These are phyloP conservation scores for Morinoia aosen DNA, from an alignment of 2,888 invertebrate genomes.

Conservation along the genomic window DNA sequence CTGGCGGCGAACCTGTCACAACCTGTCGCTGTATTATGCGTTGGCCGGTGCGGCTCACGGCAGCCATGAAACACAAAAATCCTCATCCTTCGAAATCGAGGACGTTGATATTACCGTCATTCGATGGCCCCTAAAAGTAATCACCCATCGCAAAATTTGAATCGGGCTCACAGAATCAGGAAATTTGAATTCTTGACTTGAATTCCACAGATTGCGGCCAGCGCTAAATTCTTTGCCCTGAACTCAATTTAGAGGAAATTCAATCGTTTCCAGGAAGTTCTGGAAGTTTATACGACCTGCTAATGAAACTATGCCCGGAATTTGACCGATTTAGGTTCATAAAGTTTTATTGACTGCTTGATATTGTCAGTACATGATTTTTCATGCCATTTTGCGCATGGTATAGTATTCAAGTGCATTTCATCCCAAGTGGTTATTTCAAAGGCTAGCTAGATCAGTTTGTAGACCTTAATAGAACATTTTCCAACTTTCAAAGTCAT, in stretches of 20 bases:
- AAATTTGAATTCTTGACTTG: neutral
- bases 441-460: neutral
- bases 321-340: neutral
- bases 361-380: neutral
- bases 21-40: neutral
- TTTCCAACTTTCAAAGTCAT: neutral
- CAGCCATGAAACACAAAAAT: neutral
- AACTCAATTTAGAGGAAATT: neutral
- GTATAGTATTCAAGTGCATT: neutral
- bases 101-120: neutral
- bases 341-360: neutral
- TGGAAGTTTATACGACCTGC: neutral
- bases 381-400: neutral
- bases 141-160: neutral
- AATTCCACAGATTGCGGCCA: neutral
- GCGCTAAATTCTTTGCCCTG: neutral
- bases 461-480: neutral
- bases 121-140: neutral
- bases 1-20: neutral
- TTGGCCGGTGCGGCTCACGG: neutral
- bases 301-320: neutral
- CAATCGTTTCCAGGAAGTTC: neutral
- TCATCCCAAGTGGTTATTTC: too few relatives aligned
- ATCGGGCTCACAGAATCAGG: slow-evolving; percentile 1
- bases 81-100: neutral